These are phyloP conservation scores for Gasteruption jaculator DNA, from an alignment of 2,888 invertebrate genomes.

Conservation along the genomic window DNA sequence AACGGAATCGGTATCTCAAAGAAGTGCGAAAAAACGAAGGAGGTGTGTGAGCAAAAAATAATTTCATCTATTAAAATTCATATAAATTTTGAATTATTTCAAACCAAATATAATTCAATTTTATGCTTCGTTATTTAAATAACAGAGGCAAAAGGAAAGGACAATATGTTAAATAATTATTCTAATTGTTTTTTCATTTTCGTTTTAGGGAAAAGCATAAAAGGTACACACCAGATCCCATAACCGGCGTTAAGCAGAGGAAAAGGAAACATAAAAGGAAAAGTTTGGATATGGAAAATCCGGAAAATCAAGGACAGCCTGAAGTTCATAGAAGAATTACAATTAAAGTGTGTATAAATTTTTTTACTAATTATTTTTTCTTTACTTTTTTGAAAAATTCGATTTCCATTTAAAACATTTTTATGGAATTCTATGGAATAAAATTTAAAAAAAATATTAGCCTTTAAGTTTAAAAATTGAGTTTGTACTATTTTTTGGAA, in stretches of 20 bases:
- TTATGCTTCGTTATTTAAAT: slow-evolving; percentile 5
- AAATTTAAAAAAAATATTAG: slow-evolving; percentile 2
- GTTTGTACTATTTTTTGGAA: background rate
- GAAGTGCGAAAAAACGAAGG: slow-evolving; percentile 48
- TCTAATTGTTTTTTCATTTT: background rate
- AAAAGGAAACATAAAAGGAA: slow-evolving; percentile 80
- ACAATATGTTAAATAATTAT: background rate
- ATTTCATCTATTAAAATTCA: background rate
- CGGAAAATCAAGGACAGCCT: slow-evolving; percentile 50
- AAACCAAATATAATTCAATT: slow-evolving; percentile 4
- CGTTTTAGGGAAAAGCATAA: slow-evolving; percentile 65
- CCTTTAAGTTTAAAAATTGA: slow-evolving; percentile 7
- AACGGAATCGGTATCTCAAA: slow-evolving; percentile 40
- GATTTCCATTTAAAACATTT: background rate
- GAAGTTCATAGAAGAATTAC: slow-evolving; percentile 69
- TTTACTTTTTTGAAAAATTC: too few relatives aligned
- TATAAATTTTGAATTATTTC: slow-evolving; percentile 3
- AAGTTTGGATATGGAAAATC: slow-evolving; percentile 62
- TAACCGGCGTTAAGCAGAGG: slow-evolving; percentile 62
- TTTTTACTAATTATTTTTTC: too few relatives aligned
- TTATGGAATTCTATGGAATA: background rate
- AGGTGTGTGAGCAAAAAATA: slow-evolving; percentile 29
- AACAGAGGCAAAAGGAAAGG: background rate
- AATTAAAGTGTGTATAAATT: slow-evolving; percentile 67
- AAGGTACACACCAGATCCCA: slow-evolving; percentile 69